Evolutionary conservation across 2,113 vertebrate genomes (phyloP).

Genomic region (Willisornis vidua): DNA sequence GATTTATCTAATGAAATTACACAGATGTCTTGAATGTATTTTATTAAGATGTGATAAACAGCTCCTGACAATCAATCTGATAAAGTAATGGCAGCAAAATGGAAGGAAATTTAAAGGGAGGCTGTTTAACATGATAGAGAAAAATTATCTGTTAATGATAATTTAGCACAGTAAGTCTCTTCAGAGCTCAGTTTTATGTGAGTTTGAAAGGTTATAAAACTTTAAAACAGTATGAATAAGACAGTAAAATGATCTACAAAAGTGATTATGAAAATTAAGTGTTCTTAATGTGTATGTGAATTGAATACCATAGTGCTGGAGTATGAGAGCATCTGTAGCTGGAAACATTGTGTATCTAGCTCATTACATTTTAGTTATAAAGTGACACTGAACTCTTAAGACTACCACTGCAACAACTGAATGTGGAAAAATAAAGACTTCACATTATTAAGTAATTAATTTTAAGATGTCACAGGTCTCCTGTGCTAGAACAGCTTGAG

Average conservation of each 20-base stretch:
- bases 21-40: not conserved
- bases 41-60: not conserved
- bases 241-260: not conserved
- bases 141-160: not conserved
- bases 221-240: not conserved
- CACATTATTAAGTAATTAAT: not conserved
- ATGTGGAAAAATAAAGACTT: not conserved
- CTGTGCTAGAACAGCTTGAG: not conserved
- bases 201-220: not conserved
- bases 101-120: not conserved
- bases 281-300: not conserved
- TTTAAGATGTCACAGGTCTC: not conserved
- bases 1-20: not conserved
- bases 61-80: not conserved
- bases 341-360: not conserved
- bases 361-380: not conserved
- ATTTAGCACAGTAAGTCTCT: not conserved
- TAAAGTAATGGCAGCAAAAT: not conserved
- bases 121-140: not conserved
- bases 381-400: not conserved
- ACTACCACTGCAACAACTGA: not conserved
- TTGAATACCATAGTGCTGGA: not conserved
- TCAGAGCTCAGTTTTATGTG: not conserved
- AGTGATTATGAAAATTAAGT: not conserved
- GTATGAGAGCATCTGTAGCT: not conserved